Percentiles rank a stretch among this genome's conserved stretches.
phyloP scores from a whole-genome alignment of 2,113 vertebrate species.

The Xenopus laevis region DNA sequence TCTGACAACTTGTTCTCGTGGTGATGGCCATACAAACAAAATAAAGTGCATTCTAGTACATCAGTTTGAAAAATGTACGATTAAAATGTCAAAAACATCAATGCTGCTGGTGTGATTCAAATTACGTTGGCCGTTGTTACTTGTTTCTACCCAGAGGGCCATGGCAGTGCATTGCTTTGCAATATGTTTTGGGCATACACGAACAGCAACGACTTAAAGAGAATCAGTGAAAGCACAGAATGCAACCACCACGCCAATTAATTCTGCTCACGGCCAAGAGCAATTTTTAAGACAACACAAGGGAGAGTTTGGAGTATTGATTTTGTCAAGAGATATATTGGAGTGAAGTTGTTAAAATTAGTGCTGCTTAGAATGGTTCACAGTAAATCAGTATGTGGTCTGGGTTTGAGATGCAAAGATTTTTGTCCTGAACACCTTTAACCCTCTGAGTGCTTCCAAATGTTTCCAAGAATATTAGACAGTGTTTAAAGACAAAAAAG shows the following conservation, averaged over 20 bases:
- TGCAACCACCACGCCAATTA: constrained; percentile 38
- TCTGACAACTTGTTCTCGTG: too few relatives aligned
- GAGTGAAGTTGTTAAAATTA: constrained; percentile 54
- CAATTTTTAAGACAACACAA: constrained; percentile 53
- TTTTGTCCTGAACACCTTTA: constrained; percentile 10
- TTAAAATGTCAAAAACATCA: too few relatives aligned
- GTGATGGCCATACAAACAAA: too few relatives aligned
- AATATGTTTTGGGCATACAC: too few relatives aligned
- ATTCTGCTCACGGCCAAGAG: constrained; percentile 51
- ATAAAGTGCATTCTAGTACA: too few relatives aligned
- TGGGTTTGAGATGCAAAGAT: constrained; percentile 30
- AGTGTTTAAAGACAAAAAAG: neutral
- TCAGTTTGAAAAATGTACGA: too few relatives aligned
- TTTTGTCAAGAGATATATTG: constrained; percentile 51
- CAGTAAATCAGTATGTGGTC: constrained; percentile 43
- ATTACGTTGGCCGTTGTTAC: too few relatives aligned
- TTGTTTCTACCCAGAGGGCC: too few relatives aligned
- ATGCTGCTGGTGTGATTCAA: too few relatives aligned
- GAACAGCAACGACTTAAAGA: neutral
- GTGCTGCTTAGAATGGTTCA: constrained; percentile 50
- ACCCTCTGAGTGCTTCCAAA: neutral
- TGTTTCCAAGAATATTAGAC: too few relatives aligned
- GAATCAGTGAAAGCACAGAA: neutral
- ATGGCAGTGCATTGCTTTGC: too few relatives aligned
- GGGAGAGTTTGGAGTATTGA: constrained; percentile 52